Evolutionary conservation across 2,797 vertebrate genomes (phyloP), one percentile per base, ranked within the genome.

Genomic region (Alauda arvensis): DNA sequence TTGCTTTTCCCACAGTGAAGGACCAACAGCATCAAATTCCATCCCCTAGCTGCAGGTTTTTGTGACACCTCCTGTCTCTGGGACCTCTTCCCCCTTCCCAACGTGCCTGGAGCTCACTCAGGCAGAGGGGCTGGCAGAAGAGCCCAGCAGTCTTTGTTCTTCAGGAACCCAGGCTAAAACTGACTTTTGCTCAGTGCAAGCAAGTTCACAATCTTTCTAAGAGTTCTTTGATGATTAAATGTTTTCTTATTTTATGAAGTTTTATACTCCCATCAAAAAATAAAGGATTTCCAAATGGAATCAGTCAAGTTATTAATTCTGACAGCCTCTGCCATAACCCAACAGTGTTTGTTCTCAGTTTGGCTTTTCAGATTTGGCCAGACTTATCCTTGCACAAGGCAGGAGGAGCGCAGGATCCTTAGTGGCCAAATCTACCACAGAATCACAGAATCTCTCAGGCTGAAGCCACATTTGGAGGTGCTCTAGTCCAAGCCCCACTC

Each of bases 191-290:
- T 90, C 66, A 52, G 80, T 80, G 74, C 49, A 59, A 77, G 61
- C 43, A 88, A 87, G 87, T 93, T 93, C 88, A 88, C 55, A 14
- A 85, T 71, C 63, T 87, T 92, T 76, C 49, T 76, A 69, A 83
- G 70, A 29, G 52, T 52, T 77, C 77, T 90, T 94, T 95, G 90
- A 92, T 88, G 89, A 92, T 93, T 83, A 91, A 92, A 88, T 52
- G 3, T 57, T 90, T 89, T 66, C 85, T 87, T 89, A 52, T 78
- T 87, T 80, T 65, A 66, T 78, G 60, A 85, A 76, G 56, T 39
- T 90, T 83, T 78, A 53, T 66, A 33, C 20, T 81, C n/a, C n/a
- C 12, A 78, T 87, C 69, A 70, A 33, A 70, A 90, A 91, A 95
- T 87, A 89, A 83, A 83, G 67, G 5, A 62, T 80, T 85, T 91